Conservation (phyloP, 2,797 vertebrate genomes). For the Psittacula echo region DNA sequence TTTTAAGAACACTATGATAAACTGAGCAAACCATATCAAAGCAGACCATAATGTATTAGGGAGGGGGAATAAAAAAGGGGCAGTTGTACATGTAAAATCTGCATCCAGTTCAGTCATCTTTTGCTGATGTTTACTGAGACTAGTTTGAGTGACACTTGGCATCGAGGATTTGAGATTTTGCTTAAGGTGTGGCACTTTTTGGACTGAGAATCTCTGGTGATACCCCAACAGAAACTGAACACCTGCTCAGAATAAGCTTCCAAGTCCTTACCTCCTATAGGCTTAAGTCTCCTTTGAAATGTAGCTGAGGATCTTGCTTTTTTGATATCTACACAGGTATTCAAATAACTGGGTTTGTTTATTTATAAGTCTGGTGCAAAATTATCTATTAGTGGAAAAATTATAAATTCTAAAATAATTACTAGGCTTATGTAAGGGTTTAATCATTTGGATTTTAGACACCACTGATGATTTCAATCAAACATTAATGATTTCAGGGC, state of each 20-base stretch:
- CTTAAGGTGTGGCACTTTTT: neutral
- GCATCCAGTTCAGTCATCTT: neutral
- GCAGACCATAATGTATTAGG: neutral
- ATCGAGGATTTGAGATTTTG: neutral
- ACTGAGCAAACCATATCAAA: neutral
- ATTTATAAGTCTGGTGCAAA: neutral
- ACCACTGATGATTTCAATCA: neutral
- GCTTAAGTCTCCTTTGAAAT: neutral
- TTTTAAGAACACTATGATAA: neutral
- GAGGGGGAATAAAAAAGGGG: neutral
- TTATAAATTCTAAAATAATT: neutral
- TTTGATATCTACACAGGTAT: neutral
- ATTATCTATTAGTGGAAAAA: neutral
- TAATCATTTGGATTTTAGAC: neutral
- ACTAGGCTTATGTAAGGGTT: rapidly evolving
- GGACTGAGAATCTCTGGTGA: neutral
- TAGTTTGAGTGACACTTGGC: neutral
- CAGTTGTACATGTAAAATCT: neutral
- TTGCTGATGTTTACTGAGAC: neutral
- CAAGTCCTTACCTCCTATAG: neutral
- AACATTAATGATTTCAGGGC: neutral
- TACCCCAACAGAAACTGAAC: neutral
- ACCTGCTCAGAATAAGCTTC: neutral
- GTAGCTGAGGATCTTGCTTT: neutral
- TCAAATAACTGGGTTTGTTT: rapidly evolving